These are phyloP conservation scores for Cheilosia vulpina DNA, from an alignment of 2,888 invertebrate genomes.

Conservation along the genomic window DNA sequence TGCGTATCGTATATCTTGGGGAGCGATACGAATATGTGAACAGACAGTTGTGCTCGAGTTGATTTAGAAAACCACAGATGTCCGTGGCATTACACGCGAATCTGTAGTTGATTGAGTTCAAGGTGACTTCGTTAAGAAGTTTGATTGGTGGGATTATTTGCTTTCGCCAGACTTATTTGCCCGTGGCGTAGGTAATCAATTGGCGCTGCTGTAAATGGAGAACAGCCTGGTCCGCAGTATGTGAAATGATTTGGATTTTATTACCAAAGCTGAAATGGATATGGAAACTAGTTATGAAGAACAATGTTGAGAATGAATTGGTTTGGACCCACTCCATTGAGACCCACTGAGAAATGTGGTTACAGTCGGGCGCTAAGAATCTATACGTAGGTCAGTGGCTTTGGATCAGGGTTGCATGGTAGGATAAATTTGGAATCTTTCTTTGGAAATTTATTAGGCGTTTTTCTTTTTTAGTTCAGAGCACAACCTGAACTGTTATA, in stretches of 20 bases:
- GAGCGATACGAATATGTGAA: neutral
- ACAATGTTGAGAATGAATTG: too few relatives aligned
- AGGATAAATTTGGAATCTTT: too few relatives aligned
- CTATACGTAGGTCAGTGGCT: too few relatives aligned
- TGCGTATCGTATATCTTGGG: neutral
- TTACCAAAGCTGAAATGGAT: neutral
- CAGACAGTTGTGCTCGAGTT: conserved; percentile 7
- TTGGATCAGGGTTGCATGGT: too few relatives aligned
- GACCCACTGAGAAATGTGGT: too few relatives aligned
- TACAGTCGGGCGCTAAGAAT: too few relatives aligned
- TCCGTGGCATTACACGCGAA: conserved; percentile 48
- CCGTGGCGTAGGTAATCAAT: neutral
- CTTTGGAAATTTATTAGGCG: too few relatives aligned
- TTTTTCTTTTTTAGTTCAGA: too few relatives aligned
- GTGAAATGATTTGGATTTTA: neutral
- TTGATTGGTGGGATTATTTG: conserved; percentile 44
- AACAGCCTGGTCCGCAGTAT: neutral
- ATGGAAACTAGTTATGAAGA: too few relatives aligned
- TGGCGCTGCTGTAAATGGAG: neutral
- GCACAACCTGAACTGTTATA: too few relatives aligned
- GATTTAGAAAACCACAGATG: conserved; percentile 41
- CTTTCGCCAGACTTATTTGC: neutral
- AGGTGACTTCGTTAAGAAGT: conserved; percentile 55
- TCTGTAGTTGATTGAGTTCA: conserved; percentile 42
- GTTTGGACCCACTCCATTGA: too few relatives aligned